Conservation (phyloP, 1,140 invertebrate species). For the Eciton burchellii region DNA sequence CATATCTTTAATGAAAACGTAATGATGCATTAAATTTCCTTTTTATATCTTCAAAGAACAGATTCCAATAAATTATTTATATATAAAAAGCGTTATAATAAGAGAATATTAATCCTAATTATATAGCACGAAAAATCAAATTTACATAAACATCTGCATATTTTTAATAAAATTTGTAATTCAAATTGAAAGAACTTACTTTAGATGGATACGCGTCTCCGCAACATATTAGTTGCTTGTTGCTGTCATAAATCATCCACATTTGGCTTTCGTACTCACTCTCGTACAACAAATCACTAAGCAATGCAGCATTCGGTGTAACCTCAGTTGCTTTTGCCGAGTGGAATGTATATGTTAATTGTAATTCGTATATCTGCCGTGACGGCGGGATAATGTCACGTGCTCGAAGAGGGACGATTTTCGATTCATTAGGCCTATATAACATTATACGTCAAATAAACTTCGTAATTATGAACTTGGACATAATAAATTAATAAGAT, state of each 20-base stretch:
- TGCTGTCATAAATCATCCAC: constrained; percentile 98
- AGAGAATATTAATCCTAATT: constrained; percentile 21
- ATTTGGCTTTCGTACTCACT: constrained; percentile 97
- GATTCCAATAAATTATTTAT: constrained; percentile 15
- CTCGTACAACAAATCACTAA: constrained; percentile 96
- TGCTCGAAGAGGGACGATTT: constrained; percentile 90
- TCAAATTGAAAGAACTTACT: constrained; percentile 85
- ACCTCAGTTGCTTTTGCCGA: constrained; percentile 94
- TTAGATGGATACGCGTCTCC: constrained; percentile 96
- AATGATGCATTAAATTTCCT: not conserved
- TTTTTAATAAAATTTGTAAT: not conserved
- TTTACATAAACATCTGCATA: not conserved
- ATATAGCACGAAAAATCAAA: not conserved
- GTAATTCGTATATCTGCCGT: constrained; percentile 95
- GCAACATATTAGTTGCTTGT: constrained; percentile 93
- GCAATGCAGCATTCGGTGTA: constrained; percentile 91
- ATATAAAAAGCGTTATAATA: not conserved
- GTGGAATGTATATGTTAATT: constrained; percentile 94
- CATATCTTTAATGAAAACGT: not conserved
- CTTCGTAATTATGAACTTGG: not conserved
- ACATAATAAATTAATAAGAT: not conserved
- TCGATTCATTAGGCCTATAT: constrained; percentile 92
- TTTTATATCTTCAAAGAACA: constrained; percentile 1
- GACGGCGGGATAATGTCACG: constrained; percentile 94
- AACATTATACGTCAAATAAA: constrained; percentile 27